phyloP scores from a whole-genome alignment of 2,113 vertebrate species.

The Todiramphus chloris region DNA sequence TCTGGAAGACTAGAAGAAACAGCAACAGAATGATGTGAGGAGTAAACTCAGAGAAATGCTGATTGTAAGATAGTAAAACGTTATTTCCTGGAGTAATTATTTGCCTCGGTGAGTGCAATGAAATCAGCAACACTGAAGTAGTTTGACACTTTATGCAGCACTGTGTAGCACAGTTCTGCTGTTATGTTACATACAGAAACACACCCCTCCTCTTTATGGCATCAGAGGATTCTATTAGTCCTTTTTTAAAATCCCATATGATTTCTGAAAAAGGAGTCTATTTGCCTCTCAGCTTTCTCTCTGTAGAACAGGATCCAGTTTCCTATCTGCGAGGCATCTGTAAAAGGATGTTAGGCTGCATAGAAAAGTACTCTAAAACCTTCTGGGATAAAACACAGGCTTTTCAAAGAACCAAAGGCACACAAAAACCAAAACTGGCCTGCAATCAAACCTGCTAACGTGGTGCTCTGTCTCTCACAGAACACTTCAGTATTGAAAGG shows the following conservation, averaged over 20 bases:
- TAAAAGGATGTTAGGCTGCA: neutral
- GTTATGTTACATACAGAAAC: neutral
- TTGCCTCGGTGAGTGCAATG: neutral
- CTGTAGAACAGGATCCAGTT: neutral
- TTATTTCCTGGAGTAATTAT: conserved; percentile 42
- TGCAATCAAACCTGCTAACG: accelerated
- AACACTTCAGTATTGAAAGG: neutral
- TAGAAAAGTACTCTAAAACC: neutral
- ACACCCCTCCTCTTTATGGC: neutral
- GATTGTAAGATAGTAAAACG: neutral
- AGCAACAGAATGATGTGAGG: neutral
- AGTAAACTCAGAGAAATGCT: neutral
- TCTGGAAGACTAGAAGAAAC: neutral
- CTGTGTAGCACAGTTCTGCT: neutral
- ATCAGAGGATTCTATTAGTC: neutral
- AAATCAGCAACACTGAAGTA: neutral
- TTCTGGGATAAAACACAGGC: neutral
- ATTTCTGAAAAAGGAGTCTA: neutral
- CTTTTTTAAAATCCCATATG: neutral
- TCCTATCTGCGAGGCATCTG: neutral
- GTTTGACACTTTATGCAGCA: neutral
- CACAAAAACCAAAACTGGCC: neutral
- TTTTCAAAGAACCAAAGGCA: neutral
- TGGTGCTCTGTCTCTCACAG: neutral
- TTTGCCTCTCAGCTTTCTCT: neutral